phyloP scores from a whole-genome alignment of 2,797 vertebrate species.

The Pogoniulus pusillus region DNA sequence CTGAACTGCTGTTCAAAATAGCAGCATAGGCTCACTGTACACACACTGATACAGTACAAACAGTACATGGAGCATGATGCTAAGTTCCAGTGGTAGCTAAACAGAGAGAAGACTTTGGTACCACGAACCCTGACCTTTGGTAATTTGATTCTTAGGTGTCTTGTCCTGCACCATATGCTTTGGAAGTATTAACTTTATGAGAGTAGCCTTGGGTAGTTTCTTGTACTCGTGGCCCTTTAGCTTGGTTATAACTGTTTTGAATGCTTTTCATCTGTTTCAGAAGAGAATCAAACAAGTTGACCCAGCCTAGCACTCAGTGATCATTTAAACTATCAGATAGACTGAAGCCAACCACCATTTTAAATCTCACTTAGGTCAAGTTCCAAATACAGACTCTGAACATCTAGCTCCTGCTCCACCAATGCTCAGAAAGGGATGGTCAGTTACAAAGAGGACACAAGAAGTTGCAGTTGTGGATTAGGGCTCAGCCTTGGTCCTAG shows the following conservation, averaged over 20 bases:
- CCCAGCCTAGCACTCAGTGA: background rate
- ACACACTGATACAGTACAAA: background rate
- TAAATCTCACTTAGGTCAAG: background rate
- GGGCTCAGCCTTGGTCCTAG: background rate
- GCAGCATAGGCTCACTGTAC: rapidly evolving
- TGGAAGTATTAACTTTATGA: background rate
- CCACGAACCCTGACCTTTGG: background rate
- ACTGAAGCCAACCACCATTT: background rate
- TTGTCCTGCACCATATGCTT: background rate
- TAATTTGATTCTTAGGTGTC: background rate
- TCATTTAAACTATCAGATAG: background rate
- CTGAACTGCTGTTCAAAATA: background rate
- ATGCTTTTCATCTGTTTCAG: background rate
- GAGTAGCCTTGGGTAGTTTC: background rate
- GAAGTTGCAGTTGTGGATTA: background rate
- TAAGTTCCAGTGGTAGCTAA: background rate
- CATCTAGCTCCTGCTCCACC: background rate
- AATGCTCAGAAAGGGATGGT: background rate
- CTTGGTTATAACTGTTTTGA: background rate
- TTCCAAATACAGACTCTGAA: rapidly evolving
- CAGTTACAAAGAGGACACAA: background rate
- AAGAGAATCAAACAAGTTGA: background rate
- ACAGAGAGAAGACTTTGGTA: background rate
- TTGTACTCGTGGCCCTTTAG: background rate
- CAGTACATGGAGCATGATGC: background rate